Conservation (phyloP, 2,113 vertebrate genomes). For the Helogale parvula region DNA sequence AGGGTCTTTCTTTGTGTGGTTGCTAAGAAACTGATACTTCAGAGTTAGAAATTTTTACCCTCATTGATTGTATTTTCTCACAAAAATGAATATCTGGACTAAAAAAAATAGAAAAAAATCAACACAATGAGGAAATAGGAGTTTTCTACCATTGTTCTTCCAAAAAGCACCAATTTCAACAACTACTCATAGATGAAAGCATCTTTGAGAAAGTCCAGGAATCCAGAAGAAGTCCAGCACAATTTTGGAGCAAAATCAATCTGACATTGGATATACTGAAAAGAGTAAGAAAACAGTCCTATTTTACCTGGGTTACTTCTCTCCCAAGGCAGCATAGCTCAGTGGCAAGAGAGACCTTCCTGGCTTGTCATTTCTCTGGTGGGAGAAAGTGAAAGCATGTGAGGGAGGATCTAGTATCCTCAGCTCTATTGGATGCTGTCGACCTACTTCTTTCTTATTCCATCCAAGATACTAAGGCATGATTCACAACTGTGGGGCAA, state of each 20-base stretch:
- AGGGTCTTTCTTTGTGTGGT: slow-evolving; percentile 61
- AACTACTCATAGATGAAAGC: background rate
- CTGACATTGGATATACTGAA: background rate
- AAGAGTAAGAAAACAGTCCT: background rate
- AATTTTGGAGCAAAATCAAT: background rate
- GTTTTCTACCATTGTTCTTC: background rate
- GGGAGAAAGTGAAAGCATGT: background rate
- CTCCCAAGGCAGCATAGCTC: background rate
- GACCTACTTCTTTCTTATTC: background rate
- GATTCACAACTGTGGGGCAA: background rate
- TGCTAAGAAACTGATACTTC: slow-evolving; percentile 34
- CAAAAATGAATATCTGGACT: background rate
- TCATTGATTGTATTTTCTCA: background rate
- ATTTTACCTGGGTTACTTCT: background rate
- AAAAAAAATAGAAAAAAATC: background rate
- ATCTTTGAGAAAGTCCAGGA: background rate
- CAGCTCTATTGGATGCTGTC: background rate
- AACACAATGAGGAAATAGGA: background rate
- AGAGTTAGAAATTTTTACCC: background rate
- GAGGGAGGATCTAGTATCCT: background rate
- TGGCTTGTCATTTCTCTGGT: background rate
- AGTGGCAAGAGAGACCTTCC: background rate
- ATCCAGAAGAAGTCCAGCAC: background rate
- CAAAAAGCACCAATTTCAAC: background rate
- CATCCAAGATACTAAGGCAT: background rate